Evolutionary conservation across 23 tunicate species (phyloP).

Genomic region (Styela plicata): DNA sequence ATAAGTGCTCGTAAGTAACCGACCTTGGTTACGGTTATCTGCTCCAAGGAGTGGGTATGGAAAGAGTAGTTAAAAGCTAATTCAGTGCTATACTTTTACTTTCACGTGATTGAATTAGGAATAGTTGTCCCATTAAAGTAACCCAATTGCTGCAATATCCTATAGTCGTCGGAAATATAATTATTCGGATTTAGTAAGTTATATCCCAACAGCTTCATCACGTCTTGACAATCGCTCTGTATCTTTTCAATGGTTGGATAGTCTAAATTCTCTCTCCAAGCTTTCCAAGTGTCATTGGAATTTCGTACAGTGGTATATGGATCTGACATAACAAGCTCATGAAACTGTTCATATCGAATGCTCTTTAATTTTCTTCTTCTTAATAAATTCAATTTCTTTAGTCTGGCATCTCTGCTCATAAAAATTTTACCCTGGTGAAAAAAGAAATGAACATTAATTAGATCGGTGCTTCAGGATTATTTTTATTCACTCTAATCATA

Average conservation of each 20-base stretch:
- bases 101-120: too few relatives aligned
- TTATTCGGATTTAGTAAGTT: not conserved
- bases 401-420: not conserved
- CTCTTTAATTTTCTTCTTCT: not conserved
- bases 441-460: too few relatives aligned
- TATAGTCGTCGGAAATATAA: not conserved
- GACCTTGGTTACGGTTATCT: too few relatives aligned
- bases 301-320: slow-evolving; percentile 22
- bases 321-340: slow-evolving; percentile 1
- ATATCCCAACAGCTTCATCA: slow-evolving; percentile 25
- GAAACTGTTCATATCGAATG: not conserved
- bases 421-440: not conserved
- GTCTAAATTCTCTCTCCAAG: not conserved
- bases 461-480: too few relatives aligned
- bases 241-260: not conserved
- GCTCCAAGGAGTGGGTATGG: too few relatives aligned
- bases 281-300: slow-evolving; percentile 15
- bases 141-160: not conserved
- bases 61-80: too few relatives aligned
- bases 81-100: too few relatives aligned
- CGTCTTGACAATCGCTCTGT: slow-evolving; percentile 6
- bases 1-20: too few relatives aligned
- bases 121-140: not conserved
- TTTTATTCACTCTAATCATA: too few relatives aligned
- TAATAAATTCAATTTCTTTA: not conserved